Base-by-base conservation (phyloP, 2,888 invertebrate species). In the Tetanocera ferruginea region DNA sequence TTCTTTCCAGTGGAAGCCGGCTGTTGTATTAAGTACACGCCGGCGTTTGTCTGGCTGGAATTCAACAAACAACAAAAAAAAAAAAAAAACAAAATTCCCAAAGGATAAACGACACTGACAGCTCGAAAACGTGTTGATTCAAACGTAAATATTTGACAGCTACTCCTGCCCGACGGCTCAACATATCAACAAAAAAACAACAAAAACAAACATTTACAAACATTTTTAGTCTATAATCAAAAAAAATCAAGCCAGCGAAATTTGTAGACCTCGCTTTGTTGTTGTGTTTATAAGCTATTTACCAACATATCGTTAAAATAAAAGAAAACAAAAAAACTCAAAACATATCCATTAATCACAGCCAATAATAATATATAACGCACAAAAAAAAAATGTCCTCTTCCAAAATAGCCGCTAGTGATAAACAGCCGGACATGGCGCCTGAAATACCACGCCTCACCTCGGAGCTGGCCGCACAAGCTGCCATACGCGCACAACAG, bases 391-490 rank as follows among this genome's bases (percentile, higher is more conserved):
- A 37, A 6, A 72, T 72, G 72, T 37, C 55, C 60, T 9, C 72
- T 37, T 37, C 72, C 37, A 28, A 43, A 14, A 19, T 23, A 5
- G 64, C 74, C 85, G 79, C 85, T 82, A 49, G 83, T 52, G 81
- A 80, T 9, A 83, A 83, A 69, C 78, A 82, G 74, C 83, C 86
- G 0, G 89, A 90, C 82, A 82, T 90, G 80, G 85, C 87, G 34
- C 87, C 88, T 3, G 89, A 90, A 82, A 87, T 90, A 78, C 87
- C 90, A 43, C 88, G 89, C 66, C 84, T 89, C 76, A 89, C 87
- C 76, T 89, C 89, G 5, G 90, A 90, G 78, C 79, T 90, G 60
- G 90, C 90, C n/a, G 86, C 89, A 52, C 90, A 89, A 81, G 90
- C 90, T 6, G 90, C 90, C 4, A 82, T 88, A 37, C 86, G 89